A percentile compares a stretch with the other conserved stretches of the same genome.
phyloP scores from a whole-genome alignment of 2,797 vertebrate genomes.

The Syncerus caffer region DNA sequence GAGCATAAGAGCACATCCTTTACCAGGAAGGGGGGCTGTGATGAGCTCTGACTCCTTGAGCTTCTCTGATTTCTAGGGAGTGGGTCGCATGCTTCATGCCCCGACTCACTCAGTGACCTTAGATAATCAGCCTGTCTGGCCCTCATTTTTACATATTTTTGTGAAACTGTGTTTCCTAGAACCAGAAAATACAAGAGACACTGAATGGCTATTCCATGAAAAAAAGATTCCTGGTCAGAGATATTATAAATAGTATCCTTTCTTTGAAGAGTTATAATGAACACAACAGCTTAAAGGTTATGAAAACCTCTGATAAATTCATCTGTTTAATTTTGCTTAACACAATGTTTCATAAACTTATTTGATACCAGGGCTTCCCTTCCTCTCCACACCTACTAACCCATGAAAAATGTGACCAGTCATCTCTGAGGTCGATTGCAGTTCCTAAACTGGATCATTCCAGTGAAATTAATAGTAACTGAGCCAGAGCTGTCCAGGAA shows the following conservation, averaged over 20 bases:
- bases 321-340: not conserved
- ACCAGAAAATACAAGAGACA: not conserved
- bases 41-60: not conserved
- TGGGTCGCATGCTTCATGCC: not conserved
- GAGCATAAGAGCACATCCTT: not conserved
- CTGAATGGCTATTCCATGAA: not conserved
- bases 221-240: not conserved
- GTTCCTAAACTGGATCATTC: not conserved
- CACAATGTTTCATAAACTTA: slow-evolving; percentile 5
- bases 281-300: slow-evolving; percentile 17
- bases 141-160: not conserved
- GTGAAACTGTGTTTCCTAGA: slow-evolving; percentile 14
- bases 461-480: not conserved
- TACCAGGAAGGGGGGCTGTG: not conserved
- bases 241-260: not conserved
- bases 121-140: not conserved
- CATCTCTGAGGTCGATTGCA: not conserved
- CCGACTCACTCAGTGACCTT: not conserved
- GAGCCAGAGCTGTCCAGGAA: not conserved
- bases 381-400: not conserved
- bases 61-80: not conserved
- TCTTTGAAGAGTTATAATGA: not conserved
- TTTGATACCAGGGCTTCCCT: not conserved
- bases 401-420: not conserved
- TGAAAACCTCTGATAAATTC: not conserved